A percentile compares a stretch with the other conserved stretches of the same genome.
Conservation (phyloP, 1,140 invertebrate species). For the Andricus grossulariae region DNA sequence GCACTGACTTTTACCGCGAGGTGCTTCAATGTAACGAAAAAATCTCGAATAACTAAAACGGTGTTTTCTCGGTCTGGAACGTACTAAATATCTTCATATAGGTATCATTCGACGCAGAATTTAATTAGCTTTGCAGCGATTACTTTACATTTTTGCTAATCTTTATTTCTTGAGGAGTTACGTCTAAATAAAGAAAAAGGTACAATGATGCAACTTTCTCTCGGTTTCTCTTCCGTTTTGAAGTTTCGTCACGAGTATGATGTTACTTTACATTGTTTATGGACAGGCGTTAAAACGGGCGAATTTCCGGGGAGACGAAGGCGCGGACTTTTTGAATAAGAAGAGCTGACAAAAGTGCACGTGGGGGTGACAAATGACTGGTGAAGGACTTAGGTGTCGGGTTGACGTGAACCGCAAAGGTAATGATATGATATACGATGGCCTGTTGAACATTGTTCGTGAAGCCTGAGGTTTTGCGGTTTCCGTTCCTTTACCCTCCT, state of each 20-base stretch:
- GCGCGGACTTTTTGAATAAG: conserved; percentile 37
- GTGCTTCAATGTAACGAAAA: too few relatives aligned
- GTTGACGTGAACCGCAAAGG: conserved; percentile 70
- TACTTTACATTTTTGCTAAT: too few relatives aligned
- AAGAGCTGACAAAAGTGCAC: conserved; percentile 50
- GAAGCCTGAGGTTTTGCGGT: conserved; percentile 74
- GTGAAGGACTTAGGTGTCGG: conserved; percentile 71
- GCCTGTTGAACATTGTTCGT: conserved; percentile 68
- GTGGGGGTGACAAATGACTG: conserved; percentile 70
- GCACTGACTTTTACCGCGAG: too few relatives aligned
- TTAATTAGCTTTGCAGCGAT: too few relatives aligned
- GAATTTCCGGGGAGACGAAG: conserved; percentile 31
- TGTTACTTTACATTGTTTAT: conserved; percentile 18
- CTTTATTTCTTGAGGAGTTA: too few relatives aligned
- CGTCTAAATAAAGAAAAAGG: neutral
- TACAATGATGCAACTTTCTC: conserved; percentile 3
- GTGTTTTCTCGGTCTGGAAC: too few relatives aligned
- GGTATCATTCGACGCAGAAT: too few relatives aligned
- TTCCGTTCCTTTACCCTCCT: conserved; percentile 58
- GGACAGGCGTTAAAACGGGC: neutral
- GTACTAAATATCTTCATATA: too few relatives aligned
- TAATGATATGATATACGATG: conserved; percentile 75
- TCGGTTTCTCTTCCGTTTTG: conserved; percentile 29
- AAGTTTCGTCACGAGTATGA: conserved; percentile 33
- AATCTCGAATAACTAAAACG: too few relatives aligned